Base-by-base conservation (phyloP, 2,797 vertebrate genomes). In the Liparis tanakae region DNA sequence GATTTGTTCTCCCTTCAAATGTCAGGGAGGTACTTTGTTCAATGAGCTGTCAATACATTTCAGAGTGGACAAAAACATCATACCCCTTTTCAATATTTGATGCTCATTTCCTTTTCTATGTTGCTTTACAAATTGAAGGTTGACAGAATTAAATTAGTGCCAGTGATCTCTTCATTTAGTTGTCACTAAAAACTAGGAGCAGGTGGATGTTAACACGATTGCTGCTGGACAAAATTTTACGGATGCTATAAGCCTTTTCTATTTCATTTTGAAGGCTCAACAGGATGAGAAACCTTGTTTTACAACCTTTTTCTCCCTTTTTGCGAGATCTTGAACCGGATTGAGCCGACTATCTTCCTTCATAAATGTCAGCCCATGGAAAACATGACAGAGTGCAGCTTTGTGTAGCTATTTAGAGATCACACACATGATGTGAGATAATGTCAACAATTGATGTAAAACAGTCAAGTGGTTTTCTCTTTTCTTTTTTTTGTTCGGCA, bases 331-430 rank as follows among this genome's bases (percentile, higher is more conserved):
- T 78, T 20, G 9, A 74, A 43, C 43, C 41, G 37, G 64, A 72
- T 75, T 4, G 54, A 76, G 56, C 13, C 7, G 58, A 70, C 51
- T 20, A n/a, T 43, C 65, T 84, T 60, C 46, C 44, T 73, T 80
- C 25, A 68, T 59, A 87, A 92, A 91, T 87, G 91, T 92, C 90
- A 92, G 25, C 25, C 41, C 10, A 39, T 87, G 91, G 91, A 93
- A 93, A 91, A 81, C 62, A 84, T 91, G 87, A 91, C 82, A 67
- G 30, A 13, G 33, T 83, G 72, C 37, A 67, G 72, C 34, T 82
- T 80, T 56, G 20, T 50, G 33, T 79, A 66, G 87, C 85, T 84
- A 71, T 73, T 71, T 36, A 58, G 59, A 74, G 70, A 84, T 87
- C 78, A 61, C 76, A 69, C 71, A 54, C 63, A 33, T 33, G 17